These are phyloP conservation scores for Protobothrops mucrosquamatus DNA, from an alignment of 2,113 vertebrate genomes.

Conservation along the genomic window DNA sequence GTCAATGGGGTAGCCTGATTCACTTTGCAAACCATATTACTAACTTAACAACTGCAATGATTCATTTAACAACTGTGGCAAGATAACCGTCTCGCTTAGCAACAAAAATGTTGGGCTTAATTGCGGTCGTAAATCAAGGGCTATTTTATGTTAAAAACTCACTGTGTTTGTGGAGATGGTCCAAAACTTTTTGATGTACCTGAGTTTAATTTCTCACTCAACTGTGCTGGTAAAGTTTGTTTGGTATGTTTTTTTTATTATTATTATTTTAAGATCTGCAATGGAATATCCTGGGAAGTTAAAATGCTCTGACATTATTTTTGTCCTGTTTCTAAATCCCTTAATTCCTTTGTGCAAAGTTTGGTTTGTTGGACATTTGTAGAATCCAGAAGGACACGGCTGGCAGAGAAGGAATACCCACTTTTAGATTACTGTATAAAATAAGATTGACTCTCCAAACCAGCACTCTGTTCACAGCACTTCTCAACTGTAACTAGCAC, in stretches of 20 bases:
- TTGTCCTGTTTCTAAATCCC: background rate
- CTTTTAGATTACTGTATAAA: background rate
- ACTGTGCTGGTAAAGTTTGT: background rate
- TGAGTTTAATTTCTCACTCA: background rate
- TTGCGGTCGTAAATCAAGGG: background rate
- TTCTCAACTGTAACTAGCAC: accelerated
- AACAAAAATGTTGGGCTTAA: background rate
- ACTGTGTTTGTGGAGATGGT: background rate
- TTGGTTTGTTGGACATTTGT: background rate
- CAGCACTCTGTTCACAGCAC: background rate
- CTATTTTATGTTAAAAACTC: background rate
- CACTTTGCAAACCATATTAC: background rate
- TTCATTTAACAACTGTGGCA: background rate
- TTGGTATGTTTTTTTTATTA: background rate
- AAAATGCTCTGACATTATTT: background rate
- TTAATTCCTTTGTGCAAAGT: background rate
- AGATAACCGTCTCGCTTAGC: background rate
- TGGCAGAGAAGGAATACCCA: background rate
- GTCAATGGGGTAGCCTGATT: background rate
- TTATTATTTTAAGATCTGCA: background rate
- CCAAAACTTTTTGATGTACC: background rate
- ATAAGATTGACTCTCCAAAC: background rate
- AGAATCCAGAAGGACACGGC: background rate
- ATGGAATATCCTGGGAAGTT: background rate
- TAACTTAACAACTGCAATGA: background rate